Conservation (phyloP, 2,113 vertebrate species). For the Bothrops jararaca region DNA sequence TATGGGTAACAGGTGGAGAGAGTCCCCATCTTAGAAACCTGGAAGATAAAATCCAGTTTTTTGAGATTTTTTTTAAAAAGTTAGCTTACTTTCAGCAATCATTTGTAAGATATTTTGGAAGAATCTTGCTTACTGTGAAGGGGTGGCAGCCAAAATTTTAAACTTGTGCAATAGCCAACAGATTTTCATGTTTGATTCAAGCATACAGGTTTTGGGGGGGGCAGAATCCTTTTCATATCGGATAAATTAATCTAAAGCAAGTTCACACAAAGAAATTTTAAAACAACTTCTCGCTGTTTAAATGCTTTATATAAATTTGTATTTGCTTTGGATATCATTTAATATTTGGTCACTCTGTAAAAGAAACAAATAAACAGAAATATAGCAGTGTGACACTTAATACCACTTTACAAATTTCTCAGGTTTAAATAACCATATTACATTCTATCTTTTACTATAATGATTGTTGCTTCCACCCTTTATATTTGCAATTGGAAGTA, state of each 20-base stretch:
- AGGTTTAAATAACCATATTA: neutral
- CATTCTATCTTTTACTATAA: slow-evolving; percentile 28
- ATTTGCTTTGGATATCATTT: slow-evolving; percentile 49
- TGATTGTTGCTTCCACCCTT: slow-evolving; percentile 45
- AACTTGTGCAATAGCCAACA: neutral
- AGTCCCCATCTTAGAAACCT: neutral
- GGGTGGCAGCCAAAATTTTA: neutral
- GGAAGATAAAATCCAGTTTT: neutral
- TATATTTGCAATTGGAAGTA: neutral
- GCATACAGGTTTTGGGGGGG: neutral
- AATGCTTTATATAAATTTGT: slow-evolving; percentile 48
- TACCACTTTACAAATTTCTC: neutral
- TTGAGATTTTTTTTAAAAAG: neutral
- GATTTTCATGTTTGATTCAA: neutral
- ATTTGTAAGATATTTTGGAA: neutral
- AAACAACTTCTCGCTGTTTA: slow-evolving; percentile 41
- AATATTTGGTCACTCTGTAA: slow-evolving; percentile 33
- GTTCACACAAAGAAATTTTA: slow-evolving; percentile 38
- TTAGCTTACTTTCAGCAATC: neutral
- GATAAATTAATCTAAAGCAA: slow-evolving; percentile 51
- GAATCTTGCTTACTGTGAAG: neutral
- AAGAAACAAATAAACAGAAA: slow-evolving; percentile 10
- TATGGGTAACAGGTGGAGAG: neutral
- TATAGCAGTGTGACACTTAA: slow-evolving; percentile 8
- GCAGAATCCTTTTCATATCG: slow-evolving; percentile 14